Evolutionary conservation across 2,797 vertebrate genomes (phyloP).

Genomic region (Enteromius paludinosus): DNA sequence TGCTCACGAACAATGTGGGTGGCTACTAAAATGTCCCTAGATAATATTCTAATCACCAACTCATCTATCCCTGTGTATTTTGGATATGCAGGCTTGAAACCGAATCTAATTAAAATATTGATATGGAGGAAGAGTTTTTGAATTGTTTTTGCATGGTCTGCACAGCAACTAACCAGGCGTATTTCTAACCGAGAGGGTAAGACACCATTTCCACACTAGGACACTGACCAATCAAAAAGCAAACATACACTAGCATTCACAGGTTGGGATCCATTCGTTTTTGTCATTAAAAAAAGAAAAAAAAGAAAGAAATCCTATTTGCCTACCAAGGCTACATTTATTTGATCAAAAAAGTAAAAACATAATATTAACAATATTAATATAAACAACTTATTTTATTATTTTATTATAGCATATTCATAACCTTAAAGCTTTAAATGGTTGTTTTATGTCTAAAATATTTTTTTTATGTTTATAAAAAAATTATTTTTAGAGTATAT

Average conservation of each 20-base stretch:
- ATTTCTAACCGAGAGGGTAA: neutral
- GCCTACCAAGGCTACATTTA: neutral
- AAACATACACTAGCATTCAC: neutral
- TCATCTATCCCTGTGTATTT: constrained; percentile 7
- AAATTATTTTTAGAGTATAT: neutral
- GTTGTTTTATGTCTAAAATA: neutral
- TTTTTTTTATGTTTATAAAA: neutral
- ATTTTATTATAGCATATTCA: neutral
- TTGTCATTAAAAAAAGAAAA: no score
- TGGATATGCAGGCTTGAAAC: neutral
- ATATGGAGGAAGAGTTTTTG: neutral
- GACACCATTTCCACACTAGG: neutral
- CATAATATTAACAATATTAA: neutral
- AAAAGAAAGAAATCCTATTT: neutral
- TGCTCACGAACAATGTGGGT: constrained; percentile 16
- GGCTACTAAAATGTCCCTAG: constrained; percentile 2
- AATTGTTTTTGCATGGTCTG: neutral
- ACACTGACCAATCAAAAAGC: neutral
- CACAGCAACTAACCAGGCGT: neutral
- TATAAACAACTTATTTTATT: neutral
- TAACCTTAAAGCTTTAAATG: neutral
- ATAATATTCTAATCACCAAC: neutral
- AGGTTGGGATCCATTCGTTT: neutral
- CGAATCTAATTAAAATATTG: constrained; percentile 1
- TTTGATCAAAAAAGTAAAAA: neutral